phyloP scores from a whole-genome alignment of 2,888 invertebrate species.

The Yponomeuta plumbellus region DNA sequence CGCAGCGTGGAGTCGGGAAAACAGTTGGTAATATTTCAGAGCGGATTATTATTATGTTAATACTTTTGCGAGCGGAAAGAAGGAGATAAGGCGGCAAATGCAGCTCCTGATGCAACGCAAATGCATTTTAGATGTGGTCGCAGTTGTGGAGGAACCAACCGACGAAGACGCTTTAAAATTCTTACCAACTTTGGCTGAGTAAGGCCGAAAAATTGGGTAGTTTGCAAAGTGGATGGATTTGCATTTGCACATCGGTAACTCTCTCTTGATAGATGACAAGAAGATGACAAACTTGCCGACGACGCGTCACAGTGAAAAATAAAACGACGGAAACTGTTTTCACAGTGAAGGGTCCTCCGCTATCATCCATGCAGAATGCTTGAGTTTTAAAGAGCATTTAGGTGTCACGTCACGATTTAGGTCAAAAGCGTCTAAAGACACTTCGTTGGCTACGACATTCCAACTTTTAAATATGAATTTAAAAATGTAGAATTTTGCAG shows the following conservation, averaged over 20 bases:
- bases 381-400: neutral
- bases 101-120: constrained; percentile 33
- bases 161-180: neutral
- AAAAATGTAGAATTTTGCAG: neutral
- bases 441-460: neutral
- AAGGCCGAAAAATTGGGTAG: neutral
- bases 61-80: constrained; percentile 20
- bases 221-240: neutral
- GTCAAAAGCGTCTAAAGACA: neutral
- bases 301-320: neutral
- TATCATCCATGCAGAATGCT: neutral
- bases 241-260: neutral
- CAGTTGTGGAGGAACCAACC: constrained; percentile 20
- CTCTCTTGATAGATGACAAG: neutral
- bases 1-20: neutral
- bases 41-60: constrained; percentile 9
- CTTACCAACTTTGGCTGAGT: neutral
- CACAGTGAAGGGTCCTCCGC: neutral
- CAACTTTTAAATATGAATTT: neutral
- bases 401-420: neutral
- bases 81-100: constrained; percentile 31
- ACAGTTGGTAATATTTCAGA: constrained; percentile 3
- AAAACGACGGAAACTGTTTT: neutral
- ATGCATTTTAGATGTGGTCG: constrained; percentile 43
- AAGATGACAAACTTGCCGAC: neutral